These are phyloP conservation scores for Lepetodrilus schrolli DNA, from an alignment of 2,888 invertebrate species.

Conservation along the genomic window DNA sequence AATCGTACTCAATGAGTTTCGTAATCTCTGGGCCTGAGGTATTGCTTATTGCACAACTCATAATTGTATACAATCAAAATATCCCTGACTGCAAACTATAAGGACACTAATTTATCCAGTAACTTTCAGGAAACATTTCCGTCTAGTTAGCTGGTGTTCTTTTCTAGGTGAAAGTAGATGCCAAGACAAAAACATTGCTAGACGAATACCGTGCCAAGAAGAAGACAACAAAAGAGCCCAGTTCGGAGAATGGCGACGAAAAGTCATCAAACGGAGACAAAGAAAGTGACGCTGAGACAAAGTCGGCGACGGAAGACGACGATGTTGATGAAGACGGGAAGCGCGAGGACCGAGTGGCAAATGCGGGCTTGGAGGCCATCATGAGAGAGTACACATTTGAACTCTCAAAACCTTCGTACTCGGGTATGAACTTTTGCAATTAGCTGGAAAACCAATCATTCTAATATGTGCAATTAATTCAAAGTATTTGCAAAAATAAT, in stretches of 20 bases:
- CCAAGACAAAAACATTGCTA: conserved; percentile 94
- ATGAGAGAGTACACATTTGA: conserved; percentile 84
- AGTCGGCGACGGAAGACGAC: conserved; percentile 56
- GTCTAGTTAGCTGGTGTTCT: neutral
- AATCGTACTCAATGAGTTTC: no score
- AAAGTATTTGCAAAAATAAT: no score
- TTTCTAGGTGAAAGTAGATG: conserved; percentile 86
- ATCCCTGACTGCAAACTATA: no score
- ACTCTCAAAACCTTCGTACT: conserved; percentile 63
- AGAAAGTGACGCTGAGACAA: conserved; percentile 53
- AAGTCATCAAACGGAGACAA: conserved; percentile 49
- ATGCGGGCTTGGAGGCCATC: conserved; percentile 86
- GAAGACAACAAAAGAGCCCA: conserved; percentile 55
- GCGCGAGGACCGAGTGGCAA: conserved; percentile 83
- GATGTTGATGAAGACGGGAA: conserved; percentile 79
- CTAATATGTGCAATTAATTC: no score
- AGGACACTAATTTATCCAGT: no score
- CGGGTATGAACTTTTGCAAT: no score
- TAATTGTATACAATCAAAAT: no score
- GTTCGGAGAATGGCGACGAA: conserved; percentile 51
- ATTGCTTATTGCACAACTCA: no score
- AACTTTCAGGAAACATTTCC: neutral
- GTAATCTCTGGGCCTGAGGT: no score
- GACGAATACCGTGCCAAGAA: conserved; percentile 87
- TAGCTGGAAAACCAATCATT: no score